Evolutionary conservation across 2,797 vertebrate species (phyloP).

Genomic region (Enteromius radiatus): DNA sequence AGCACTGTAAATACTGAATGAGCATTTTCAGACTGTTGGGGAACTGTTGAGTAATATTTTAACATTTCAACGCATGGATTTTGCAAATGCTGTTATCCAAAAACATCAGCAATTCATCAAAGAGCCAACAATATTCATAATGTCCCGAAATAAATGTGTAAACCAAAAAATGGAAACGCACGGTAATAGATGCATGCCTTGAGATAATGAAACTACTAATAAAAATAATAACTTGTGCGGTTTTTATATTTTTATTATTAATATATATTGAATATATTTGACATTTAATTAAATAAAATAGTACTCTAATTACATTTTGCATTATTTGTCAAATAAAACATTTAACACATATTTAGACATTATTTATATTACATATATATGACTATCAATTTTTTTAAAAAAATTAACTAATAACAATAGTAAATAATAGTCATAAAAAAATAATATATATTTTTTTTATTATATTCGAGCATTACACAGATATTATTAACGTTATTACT

Average conservation of each 20-base stretch:
- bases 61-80: not conserved
- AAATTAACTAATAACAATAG: not conserved
- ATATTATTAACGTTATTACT: not conserved
- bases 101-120: not conserved
- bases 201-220: not conserved
- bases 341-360: not conserved
- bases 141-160: not conserved
- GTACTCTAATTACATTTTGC: not conserved
- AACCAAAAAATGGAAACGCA: not conserved
- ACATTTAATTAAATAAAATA: not conserved
- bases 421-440: not conserved
- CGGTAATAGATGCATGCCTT: not conserved
- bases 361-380: not conserved
- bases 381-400: too few species aligned
- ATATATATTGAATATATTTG: too few species aligned
- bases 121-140: not conserved
- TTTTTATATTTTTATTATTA: not conserved
- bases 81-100: not conserved
- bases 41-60: not conserved
- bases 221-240: not conserved
- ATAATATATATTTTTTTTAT: not conserved
- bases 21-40: not conserved
- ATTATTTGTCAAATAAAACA: not conserved
- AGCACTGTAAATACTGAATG: slow-evolving; percentile 14
- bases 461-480: not conserved